A percentile compares a stretch with the other conserved stretches of the same genome.
Conservation (phyloP, 2,888 invertebrate genomes). For the Drosophila prolongata region DNA sequence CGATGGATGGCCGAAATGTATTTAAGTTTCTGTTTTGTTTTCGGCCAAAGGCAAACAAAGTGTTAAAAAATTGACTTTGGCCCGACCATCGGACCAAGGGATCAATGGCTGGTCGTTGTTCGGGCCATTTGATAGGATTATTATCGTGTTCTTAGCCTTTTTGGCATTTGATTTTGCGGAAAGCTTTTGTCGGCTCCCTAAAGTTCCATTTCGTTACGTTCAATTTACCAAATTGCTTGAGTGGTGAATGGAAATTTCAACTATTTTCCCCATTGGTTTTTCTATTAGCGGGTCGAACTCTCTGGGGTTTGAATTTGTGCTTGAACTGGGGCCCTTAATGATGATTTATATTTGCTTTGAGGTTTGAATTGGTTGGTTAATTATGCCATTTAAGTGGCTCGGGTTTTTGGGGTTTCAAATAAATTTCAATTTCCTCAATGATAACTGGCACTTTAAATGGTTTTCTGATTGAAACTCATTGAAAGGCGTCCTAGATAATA, state of each 20-base stretch:
- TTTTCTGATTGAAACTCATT: conserved; percentile 41
- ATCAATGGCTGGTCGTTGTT: conserved; percentile 48
- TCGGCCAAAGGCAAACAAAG: conserved; percentile 53
- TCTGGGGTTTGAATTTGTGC: conserved; percentile 19
- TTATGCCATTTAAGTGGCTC: conserved; percentile 30
- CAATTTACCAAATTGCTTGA: conserved; percentile 69
- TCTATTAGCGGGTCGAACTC: conserved; percentile 35
- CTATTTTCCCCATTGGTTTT: conserved; percentile 45
- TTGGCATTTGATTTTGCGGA: conserved; percentile 62
- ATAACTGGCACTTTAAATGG: conserved; percentile 42
- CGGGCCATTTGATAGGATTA: conserved; percentile 73
- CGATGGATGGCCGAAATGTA: conserved; percentile 21
- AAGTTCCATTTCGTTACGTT: conserved; percentile 60
- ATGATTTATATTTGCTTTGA: conserved; percentile 61
- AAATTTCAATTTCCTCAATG: conserved; percentile 51
- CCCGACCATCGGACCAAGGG: conserved; percentile 15
- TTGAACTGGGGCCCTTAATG: conserved; percentile 37
- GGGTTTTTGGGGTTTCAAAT: conserved; percentile 40
- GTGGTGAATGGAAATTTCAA: conserved; percentile 61
- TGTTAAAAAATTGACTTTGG: conserved; percentile 73
- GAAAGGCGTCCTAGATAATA: conserved; percentile 37
- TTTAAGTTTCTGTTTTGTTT: conserved; percentile 59
- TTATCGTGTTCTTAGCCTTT: conserved; percentile 71
- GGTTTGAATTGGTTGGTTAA: conserved; percentile 53
- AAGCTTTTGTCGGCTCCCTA: conserved; percentile 36